phyloP scores from a whole-genome alignment of 2,113 vertebrate genomes.

The Corvus hawaiiensis region DNA sequence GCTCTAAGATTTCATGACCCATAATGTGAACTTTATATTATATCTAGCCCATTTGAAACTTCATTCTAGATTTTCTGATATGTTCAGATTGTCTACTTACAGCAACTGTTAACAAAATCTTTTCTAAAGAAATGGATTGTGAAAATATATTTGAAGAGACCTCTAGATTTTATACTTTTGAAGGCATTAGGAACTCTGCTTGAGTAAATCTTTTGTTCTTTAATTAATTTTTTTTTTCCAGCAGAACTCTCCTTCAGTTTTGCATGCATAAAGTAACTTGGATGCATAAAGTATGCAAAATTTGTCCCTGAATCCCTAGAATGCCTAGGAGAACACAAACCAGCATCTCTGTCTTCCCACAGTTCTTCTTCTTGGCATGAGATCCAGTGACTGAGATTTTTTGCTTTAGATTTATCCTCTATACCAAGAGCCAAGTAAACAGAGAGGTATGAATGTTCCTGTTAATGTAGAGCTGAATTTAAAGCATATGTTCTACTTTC shows the following conservation, averaged over 20 bases:
- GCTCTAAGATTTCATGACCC: neutral
- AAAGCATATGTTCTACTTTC: neutral
- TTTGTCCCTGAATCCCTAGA: neutral
- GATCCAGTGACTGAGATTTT: neutral
- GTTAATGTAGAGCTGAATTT: constrained; percentile 1
- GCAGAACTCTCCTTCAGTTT: neutral
- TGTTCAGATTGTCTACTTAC: neutral
- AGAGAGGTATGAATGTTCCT: constrained; percentile 14
- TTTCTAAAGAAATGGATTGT: neutral
- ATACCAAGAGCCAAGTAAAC: neutral
- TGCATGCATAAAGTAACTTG: neutral
- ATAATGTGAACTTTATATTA: neutral
- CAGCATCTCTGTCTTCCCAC: neutral
- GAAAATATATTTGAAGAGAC: neutral
- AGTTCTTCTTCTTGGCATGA: neutral
- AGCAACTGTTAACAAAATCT: neutral
- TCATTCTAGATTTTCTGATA: neutral
- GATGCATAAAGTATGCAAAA: neutral
- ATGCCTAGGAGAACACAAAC: neutral
- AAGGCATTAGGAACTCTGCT: neutral
- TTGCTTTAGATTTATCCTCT: neutral
- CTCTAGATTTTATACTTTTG: neutral
- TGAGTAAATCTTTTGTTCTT: neutral
- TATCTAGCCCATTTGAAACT: neutral
- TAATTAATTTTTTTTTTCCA: neutral